Evolutionary conservation across 2,113 vertebrate species (phyloP).

Genomic region (Choloepus hoffmanni): DNA sequence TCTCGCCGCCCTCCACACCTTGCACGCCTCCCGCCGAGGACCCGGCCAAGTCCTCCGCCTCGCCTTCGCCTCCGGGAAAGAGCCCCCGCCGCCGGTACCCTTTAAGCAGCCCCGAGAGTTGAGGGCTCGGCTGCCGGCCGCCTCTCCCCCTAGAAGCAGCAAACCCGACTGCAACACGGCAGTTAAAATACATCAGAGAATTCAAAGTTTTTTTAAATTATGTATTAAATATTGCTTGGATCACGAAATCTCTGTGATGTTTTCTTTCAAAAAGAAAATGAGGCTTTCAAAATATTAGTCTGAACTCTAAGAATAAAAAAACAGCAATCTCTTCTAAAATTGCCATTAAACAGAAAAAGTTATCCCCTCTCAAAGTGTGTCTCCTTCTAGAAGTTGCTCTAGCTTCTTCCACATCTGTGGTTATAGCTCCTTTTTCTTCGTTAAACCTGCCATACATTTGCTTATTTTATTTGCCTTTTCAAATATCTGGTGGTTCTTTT

Average conservation of each 20-base stretch:
- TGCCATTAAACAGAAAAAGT: conserved; percentile 21
- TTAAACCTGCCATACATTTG: neutral
- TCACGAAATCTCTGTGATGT: neutral
- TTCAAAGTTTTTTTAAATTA: neutral
- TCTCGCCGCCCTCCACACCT: no score
- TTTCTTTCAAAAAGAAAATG: conserved; percentile 20
- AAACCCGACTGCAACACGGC: no score
- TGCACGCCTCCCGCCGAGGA: no score
- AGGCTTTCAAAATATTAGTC: neutral
- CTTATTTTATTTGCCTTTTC: conserved; percentile 14
- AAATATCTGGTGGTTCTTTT: neutral
- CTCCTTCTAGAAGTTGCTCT: neutral
- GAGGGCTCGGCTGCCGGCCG: no score
- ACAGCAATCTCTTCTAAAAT: neutral
- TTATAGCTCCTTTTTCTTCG: neutral
- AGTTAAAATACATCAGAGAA: neutral
- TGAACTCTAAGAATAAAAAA: neutral
- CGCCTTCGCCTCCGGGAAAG: no score
- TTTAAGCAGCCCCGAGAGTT: no score
- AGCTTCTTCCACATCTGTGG: neutral
- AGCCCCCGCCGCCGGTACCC: no score
- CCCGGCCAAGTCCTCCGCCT: no score
- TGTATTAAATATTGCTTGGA: neutral
- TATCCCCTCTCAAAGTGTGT: neutral
- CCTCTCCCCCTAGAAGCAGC: no score